These are phyloP conservation scores for Apteryx mantelli DNA, from an alignment of 2,113 vertebrate species.

Conservation along the genomic window DNA sequence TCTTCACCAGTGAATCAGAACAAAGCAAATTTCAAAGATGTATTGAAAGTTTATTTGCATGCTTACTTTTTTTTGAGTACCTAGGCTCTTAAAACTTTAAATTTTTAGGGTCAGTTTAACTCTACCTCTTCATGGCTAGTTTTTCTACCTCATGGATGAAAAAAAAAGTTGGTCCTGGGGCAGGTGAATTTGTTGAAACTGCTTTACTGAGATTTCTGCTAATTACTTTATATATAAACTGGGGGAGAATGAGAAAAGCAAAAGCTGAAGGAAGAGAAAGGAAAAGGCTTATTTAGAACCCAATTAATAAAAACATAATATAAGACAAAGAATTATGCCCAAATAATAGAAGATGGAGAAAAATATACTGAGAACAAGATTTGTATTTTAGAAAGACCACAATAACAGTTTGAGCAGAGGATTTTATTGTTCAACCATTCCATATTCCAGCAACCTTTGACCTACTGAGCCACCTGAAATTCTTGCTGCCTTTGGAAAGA, in stretches of 20 bases:
- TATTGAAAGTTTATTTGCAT: neutral
- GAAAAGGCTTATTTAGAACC: too few relatives aligned
- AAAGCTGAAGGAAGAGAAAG: neutral
- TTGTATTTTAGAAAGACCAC: too few relatives aligned
- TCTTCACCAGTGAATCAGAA: neutral
- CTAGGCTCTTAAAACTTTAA: neutral
- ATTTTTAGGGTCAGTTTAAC: neutral
- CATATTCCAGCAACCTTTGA: neutral
- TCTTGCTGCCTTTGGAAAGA: neutral
- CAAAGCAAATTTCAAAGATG: neutral
- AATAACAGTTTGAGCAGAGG: neutral
- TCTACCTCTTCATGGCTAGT: neutral
- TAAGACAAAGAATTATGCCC: neutral
- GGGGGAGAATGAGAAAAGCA: neutral
- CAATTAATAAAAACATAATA: neutral
- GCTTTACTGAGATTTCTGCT: neutral
- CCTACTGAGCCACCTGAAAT: neutral
- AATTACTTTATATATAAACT: neutral
- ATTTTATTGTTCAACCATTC: neutral
- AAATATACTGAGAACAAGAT: too few relatives aligned
- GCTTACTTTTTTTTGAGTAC: neutral
- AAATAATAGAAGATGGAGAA: neutral
- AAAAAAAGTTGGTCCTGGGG: neutral
- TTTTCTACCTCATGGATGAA: neutral
- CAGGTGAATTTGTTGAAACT: neutral